phyloP scores from a whole-genome alignment of 2,113 vertebrate species.

The Lampris incognitus region DNA sequence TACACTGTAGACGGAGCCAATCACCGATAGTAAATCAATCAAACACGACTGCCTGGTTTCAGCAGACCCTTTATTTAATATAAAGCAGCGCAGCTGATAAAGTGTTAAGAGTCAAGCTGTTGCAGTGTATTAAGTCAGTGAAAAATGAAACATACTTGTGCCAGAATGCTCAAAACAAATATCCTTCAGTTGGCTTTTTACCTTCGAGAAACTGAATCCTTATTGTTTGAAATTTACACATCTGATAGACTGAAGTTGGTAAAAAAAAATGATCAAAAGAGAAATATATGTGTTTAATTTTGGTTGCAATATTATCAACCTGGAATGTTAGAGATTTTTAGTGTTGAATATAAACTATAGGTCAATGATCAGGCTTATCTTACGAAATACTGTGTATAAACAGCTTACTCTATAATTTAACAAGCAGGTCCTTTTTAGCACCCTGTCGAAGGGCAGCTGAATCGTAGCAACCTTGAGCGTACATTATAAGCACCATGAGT shows the following conservation, averaged over 20 bases:
- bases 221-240: conserved; percentile 9
- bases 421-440: conserved; percentile 8
- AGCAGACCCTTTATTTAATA: conserved; percentile 71
- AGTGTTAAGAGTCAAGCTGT: conserved; percentile 50
- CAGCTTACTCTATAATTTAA: background rate
- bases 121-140: conserved; percentile 40
- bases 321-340: background rate
- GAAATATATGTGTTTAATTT: background rate
- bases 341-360: conserved; percentile 34
- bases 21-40: conserved; percentile 10
- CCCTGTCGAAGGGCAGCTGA: background rate
- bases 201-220: background rate
- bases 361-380: conserved; percentile 29
- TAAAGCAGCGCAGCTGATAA: conserved; percentile 61
- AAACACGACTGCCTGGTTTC: conserved; percentile 9
- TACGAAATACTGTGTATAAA: background rate
- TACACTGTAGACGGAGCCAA: conserved; percentile 16
- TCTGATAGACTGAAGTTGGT: conserved; percentile 6
- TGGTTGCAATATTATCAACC: conserved; percentile 28
- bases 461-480: background rate
- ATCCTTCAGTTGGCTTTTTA: conserved; percentile 4
- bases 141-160: conserved; percentile 27
- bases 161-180: conserved; percentile 36
- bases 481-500: conserved; percentile 37
- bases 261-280: conserved; percentile 3